phyloP scores from a whole-genome alignment of 2,113 vertebrate species.

The Ceyx cyanopectus region DNA sequence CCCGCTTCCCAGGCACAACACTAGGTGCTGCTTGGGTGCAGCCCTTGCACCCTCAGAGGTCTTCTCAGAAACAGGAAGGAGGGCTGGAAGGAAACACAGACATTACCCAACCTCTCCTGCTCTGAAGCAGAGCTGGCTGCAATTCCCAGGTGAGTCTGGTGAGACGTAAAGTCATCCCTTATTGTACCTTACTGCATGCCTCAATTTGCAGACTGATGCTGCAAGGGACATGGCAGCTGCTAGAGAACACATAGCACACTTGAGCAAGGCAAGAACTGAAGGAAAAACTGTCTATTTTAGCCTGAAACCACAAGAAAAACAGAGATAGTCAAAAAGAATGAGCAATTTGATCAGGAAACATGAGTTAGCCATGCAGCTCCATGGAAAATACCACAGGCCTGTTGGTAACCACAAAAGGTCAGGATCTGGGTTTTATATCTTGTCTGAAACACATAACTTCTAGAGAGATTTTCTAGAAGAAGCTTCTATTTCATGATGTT shows the following conservation, averaged over 20 bases:
- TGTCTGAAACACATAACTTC: slow-evolving; percentile 28
- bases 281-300: slow-evolving; percentile 17
- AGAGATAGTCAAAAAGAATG: slow-evolving; percentile 13
- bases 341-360: slow-evolving; percentile 27
- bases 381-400: slow-evolving; percentile 13
- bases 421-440: slow-evolving; percentile 15
- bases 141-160: background rate
- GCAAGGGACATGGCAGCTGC: background rate
- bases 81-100: background rate
- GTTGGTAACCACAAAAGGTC: background rate
- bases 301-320: slow-evolving; percentile 16
- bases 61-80: background rate
- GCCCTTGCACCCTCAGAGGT: background rate
- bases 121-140: background rate
- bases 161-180: background rate
- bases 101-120: background rate
- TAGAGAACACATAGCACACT: background rate
- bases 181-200: background rate
- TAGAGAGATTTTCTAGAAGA: background rate
- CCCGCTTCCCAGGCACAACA: fast-evolving
- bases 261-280: background rate
- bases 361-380: background rate
- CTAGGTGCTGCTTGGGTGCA: background rate
- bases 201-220: background rate
- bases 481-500: background rate